Conservation (phyloP, 2,888 invertebrate genomes). For the Dusona sp. region DNA sequence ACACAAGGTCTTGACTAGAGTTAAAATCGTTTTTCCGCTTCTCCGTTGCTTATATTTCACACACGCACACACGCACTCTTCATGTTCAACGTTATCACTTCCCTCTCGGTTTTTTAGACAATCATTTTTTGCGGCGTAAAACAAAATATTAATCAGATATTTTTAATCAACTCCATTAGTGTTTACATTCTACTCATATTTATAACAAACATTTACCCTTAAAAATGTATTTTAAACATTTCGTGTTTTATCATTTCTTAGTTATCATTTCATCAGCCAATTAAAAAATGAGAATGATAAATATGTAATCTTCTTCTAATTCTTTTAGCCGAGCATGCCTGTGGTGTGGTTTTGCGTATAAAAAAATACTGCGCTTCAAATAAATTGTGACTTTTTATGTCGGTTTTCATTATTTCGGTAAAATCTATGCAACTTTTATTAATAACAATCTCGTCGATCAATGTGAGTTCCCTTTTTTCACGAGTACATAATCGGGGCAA, state of each 20-base stretch:
- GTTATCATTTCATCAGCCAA: background rate
- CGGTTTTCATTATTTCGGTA: background rate
- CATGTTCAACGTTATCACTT: constrained; percentile 29
- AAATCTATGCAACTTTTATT: background rate
- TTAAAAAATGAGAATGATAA: background rate
- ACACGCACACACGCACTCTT: background rate
- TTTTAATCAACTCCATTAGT: background rate
- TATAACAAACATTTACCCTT: background rate
- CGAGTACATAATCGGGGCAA: background rate
- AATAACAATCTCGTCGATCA: background rate
- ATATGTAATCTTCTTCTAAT: background rate
- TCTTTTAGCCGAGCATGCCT: background rate
- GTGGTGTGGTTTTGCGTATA: background rate
- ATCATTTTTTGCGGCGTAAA: background rate
- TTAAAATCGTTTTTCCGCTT: constrained; percentile 64
- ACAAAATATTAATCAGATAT: background rate
- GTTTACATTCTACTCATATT: background rate
- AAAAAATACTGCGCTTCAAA: background rate
- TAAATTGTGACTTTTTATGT: background rate
- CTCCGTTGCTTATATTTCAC: constrained; percentile 8
- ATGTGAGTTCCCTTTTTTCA: background rate
- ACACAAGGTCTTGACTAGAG: constrained; percentile 73
- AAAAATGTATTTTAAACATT: background rate
- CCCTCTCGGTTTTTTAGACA: background rate
- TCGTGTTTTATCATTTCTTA: background rate